phyloP scores from a whole-genome alignment of 2,888 invertebrate species.

The Dusona sp. region DNA sequence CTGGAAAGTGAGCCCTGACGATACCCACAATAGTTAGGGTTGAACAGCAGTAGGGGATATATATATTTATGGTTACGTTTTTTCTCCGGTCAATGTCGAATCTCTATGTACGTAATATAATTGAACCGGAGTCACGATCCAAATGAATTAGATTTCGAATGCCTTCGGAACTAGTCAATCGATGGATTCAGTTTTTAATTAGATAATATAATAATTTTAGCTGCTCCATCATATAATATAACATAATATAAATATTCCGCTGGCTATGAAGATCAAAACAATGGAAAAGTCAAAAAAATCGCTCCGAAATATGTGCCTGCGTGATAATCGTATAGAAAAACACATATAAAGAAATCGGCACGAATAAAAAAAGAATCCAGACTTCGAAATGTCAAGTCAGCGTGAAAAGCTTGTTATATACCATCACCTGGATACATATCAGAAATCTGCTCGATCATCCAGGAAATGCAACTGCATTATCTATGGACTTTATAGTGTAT shows the following conservation, averaged over 20 bases:
- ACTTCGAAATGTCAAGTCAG: neutral
- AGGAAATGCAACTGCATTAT: constrained; percentile 49
- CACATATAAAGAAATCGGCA: neutral
- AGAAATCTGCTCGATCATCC: constrained; percentile 53
- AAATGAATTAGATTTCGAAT: neutral
- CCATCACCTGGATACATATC: constrained; percentile 14
- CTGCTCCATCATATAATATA: no score
- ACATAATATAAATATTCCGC: neutral
- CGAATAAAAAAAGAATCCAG: neutral
- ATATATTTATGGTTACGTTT: constrained; percentile 32
- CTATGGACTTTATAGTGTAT: constrained; percentile 8
- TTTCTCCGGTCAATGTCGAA: neutral
- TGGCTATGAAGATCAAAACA: neutral
- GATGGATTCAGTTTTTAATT: no score
- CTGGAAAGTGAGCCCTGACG: constrained; percentile 52
- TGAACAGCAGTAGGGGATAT: constrained; percentile 19
- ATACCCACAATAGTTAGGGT: constrained; percentile 10
- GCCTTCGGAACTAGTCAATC: neutral
- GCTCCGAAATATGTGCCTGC: neutral
- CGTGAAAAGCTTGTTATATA: neutral
- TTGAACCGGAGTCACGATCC: neutral
- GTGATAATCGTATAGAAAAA: neutral
- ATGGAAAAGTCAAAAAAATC: neutral
- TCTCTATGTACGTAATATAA: neutral
- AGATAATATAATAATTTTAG: no score